Base-by-base conservation (phyloP, 2,888 invertebrate genomes). In the Tryphoninae sp. region DNA sequence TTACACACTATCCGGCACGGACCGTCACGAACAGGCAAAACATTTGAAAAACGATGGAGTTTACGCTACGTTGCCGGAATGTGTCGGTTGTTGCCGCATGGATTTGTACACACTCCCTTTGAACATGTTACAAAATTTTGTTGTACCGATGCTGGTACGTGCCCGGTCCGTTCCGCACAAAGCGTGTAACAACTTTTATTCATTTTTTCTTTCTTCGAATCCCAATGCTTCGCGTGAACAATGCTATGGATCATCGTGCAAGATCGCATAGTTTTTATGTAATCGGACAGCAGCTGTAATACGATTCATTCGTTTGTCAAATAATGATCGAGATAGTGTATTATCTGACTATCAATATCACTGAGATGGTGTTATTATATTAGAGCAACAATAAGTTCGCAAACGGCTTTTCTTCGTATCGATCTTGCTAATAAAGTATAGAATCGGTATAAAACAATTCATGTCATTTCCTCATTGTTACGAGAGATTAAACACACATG, bases 281-380 rank as follows among this genome's bases (percentile, higher is more conserved):
- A 23, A 81, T 80, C 59, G 81, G 67, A 84, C 75, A 83, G 78
- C 81, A 81, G 80, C 81, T 80, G 67, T 81, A 78, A 78, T 81
- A 83, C 80, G 80, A 76, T 78, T 76, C 73, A 8, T 33, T 58
- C 55, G 72, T 71, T 77, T 73, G 68, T 73, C 80, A 80, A 79
- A 82, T 79, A 72, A 71, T 76, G 45, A 80, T 80, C 71, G 74
- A 74, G 71, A 73, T 61, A 79, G 65, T 61, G 51, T 64, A 61
- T 74, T 42, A 45, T 64, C 67, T 51, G 58, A 62, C 55, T 74
- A 78, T 76, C 78, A 72, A 75, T 75, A 78, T 78, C 78, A 82
- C 78, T 76, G 75, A 67, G 75, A 45, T 62, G 65, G 51, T 72
- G 53, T 76, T 65, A 65, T 75, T 74, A 61, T 71, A 58, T 49